phyloP scores from a whole-genome alignment of 2,113 vertebrate genomes.

The Corydoras sp. region DNA sequence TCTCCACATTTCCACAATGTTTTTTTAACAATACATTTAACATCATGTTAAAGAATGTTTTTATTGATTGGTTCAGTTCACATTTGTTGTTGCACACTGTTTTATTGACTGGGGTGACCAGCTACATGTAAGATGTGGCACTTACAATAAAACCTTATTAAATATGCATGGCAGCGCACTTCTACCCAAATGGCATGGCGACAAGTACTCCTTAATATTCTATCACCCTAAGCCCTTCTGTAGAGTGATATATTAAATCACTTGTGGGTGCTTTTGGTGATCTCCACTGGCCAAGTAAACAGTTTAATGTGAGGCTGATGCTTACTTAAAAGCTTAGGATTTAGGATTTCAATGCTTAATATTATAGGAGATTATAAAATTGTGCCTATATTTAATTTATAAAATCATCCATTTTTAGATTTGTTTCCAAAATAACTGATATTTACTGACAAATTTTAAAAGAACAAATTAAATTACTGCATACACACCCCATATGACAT shows the following conservation, averaged over 20 bases:
- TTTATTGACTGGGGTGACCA: constrained; percentile 1
- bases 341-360: neutral
- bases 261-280: constrained; percentile 11
- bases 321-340: neutral
- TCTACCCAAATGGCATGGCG: neutral
- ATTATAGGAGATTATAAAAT: neutral
- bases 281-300: constrained; percentile 11
- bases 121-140: neutral
- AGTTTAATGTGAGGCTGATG: constrained; percentile 21
- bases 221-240: constrained; percentile 14
- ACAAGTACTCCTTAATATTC: constrained; percentile 39
- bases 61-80: neutral
- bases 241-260: constrained; percentile 26
- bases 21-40: neutral
- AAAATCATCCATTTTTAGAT: neutral
- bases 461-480: no score
- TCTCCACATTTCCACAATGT: neutral
- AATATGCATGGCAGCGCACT: constrained; percentile 36
- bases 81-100: neutral
- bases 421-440: no score
- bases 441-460: no score
- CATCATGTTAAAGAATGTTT: neutral
- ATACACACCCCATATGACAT: no score
- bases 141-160: constrained; percentile 39
- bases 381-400: neutral